Base-by-base conservation (phyloP, 1,140 invertebrate species). In the Belonocnema kinseyi region DNA sequence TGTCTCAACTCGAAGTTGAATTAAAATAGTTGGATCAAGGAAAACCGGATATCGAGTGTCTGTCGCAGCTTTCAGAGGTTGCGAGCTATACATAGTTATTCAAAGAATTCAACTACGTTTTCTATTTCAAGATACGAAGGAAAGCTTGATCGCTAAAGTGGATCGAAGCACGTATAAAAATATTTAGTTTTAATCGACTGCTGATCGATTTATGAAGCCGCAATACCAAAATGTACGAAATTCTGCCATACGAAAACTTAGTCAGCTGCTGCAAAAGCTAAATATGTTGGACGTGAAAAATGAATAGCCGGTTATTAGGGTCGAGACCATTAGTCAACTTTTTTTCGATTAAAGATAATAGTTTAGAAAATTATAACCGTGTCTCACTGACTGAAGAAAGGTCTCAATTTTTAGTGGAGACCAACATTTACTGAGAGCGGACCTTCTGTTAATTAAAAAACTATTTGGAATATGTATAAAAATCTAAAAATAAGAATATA, bases 121-220 rank as follows among this genome's bases (percentile, higher is more conserved):
- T 26, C 61, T 66, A 66, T 66, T 66, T 66, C 26, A 66, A 33
- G 61, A 40, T 40, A 66, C 12, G 12, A 40, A 16, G 16, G 61
- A 66, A 66, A 66, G 40, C 26, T 66, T 2, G 17, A 7, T 16
- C 14, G 33, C n/a, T 40, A 40, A 66, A 66, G 3, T 81, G 58
- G 74, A 76, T 78, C 61, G 26, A 26, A 61, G 77, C 56, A 12
- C 66, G 61, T 71, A 33, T 58, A 76, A 83, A 81, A 82, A 81
- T 70, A 75, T 74, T 50, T 51, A 75, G 19, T n/a, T 70, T 50
- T 52, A 58, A 58, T 75, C 73, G 17, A 54, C 50, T 61, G 4
- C 11, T 16, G 58, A 66, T 40, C 26, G 26, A 66, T 66, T 66
- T 66, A 66, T n/a, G 61, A 66, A 66, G 33, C 14, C n/a, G 21